Evolutionary conservation across 2,888 invertebrate genomes (phyloP).

Genomic region (Phlogophora meticulosa): DNA sequence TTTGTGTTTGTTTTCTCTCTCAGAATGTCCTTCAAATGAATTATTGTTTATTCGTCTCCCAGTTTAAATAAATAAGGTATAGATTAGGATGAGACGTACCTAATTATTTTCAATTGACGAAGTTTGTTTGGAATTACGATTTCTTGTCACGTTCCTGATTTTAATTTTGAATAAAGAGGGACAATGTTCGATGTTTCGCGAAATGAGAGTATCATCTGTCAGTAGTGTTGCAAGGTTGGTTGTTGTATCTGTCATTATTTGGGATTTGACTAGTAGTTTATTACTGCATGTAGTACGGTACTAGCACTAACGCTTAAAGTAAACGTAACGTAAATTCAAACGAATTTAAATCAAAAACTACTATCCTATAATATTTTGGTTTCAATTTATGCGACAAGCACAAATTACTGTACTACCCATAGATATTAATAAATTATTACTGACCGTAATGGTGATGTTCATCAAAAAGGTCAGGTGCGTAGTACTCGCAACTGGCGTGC

Average conservation of each 20-base stretch:
- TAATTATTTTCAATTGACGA: constrained; percentile 32
- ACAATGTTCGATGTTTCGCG: neutral
- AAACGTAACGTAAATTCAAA: no score
- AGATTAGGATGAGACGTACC: neutral
- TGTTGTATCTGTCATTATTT: no score
- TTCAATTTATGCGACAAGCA: no score
- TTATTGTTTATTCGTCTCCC: constrained; percentile 4
- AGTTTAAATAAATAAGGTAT: constrained; percentile 20
- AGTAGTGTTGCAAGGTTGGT: neutral
- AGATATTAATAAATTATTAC: no score
- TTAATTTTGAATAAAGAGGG: constrained; percentile 9
- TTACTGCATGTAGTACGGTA: no score
- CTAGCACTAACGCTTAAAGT: no score
- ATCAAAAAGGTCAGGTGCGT: no score
- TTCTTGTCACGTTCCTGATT: constrained; percentile 24
- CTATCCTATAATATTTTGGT: no score
- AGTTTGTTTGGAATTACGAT: constrained; percentile 14
- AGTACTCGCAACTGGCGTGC: no score
- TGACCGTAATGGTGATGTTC: no score
- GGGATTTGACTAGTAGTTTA: no score
- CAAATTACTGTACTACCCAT: no score
- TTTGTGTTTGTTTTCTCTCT: constrained; percentile 9
- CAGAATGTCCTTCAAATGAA: constrained; percentile 9
- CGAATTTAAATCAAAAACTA: neutral
- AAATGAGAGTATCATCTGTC: neutral